Percentiles rank a stretch among this genome's conserved stretches.
Evolutionary conservation across 2,797 vertebrate genomes (phyloP).

Genomic region (Propithecus deckenii): DNA sequence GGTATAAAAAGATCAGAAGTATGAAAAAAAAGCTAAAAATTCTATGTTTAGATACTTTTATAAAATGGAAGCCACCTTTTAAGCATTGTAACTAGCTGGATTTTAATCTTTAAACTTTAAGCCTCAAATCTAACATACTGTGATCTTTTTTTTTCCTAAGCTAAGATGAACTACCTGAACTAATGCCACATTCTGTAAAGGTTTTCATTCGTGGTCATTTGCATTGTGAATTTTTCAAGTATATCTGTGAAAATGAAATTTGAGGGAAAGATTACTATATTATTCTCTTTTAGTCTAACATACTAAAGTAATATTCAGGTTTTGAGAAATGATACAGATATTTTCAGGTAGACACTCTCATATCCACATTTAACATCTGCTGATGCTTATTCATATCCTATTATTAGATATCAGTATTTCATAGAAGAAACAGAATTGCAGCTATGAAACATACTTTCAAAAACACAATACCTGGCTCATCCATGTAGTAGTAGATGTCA

Average conservation of each 20-base stretch:
- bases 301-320: neutral
- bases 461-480: conserved; percentile 92
- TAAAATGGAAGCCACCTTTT: neutral
- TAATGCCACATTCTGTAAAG: neutral
- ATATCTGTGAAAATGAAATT: neutral
- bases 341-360: neutral
- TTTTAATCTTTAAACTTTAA: neutral
- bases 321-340: neutral
- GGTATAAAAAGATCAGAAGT: neutral
- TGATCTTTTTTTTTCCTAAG: neutral
- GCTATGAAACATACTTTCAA: neutral
- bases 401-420: neutral
- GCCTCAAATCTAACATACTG: neutral
- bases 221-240: neutral
- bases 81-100: neutral
- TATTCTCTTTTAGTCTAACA: conserved; percentile 22
- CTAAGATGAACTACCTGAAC: neutral
- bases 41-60: neutral
- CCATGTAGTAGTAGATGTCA: conserved; percentile 99
- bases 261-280: neutral
- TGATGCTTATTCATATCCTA: neutral
- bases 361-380: neutral
- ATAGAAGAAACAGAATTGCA: neutral
- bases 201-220: neutral
- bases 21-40: neutral